These are phyloP conservation scores for Zosterops hypoxanthus DNA, from an alignment of 2,113 vertebrate genomes.

Conservation along the genomic window DNA sequence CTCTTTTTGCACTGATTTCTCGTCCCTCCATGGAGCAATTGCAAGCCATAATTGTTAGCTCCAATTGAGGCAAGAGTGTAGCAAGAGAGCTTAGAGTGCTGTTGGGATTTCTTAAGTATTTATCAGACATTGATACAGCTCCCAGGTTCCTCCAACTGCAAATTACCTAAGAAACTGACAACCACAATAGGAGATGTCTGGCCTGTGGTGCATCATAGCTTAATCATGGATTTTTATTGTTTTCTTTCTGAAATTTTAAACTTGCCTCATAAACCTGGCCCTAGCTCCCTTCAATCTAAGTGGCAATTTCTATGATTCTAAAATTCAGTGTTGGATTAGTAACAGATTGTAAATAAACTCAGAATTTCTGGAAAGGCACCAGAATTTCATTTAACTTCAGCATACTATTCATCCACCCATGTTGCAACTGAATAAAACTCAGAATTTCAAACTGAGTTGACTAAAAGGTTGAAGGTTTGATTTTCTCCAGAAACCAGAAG, in stretches of 20 bases:
- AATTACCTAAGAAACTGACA: not conserved
- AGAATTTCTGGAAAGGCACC: not conserved
- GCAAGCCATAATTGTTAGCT: not conserved
- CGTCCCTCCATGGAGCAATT: not conserved
- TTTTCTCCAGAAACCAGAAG: not conserved
- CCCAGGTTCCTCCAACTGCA: not conserved
- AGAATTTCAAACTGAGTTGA: not conserved
- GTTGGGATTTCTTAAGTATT: not conserved
- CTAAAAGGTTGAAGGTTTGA: not conserved
- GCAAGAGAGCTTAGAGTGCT: not conserved
- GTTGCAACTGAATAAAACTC: not conserved
- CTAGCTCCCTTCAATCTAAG: not conserved
- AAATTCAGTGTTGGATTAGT: not conserved
- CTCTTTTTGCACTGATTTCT: not conserved
- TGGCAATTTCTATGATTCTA: not conserved
- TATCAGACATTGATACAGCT: not conserved
- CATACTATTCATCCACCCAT: not conserved
- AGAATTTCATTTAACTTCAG: not conserved
- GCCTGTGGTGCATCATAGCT: not conserved
- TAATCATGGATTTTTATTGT: fast-evolving
- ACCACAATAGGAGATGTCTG: not conserved
- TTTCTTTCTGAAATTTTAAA: not conserved
- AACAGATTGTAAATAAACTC: not conserved
- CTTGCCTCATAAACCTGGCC: not conserved
- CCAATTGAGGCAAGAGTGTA: not conserved